Evolutionary conservation across 1,140 invertebrate species (phyloP).

Genomic region (Tetragonula clypearis): DNA sequence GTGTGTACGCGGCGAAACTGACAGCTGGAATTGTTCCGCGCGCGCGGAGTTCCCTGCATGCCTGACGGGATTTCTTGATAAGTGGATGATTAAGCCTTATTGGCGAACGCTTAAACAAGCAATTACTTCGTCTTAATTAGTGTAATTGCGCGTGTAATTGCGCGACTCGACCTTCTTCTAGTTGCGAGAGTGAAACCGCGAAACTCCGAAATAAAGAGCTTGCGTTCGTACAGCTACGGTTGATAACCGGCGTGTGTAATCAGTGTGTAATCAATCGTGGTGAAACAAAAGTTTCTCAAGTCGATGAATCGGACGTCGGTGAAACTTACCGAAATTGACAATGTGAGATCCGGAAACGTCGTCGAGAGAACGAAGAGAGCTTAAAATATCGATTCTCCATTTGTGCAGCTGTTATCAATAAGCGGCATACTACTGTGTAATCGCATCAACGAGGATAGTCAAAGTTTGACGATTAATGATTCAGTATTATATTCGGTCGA

Average conservation of each 20-base stretch:
- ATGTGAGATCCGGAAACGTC: background rate
- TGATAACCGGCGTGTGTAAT: no score
- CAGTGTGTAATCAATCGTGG: no score
- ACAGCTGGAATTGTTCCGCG: slow-evolving; percentile 19
- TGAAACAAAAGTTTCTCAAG: background rate
- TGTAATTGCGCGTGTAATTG: background rate
- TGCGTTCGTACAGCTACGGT: no score
- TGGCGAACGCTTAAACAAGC: slow-evolving; percentile 3
- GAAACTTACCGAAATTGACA: no score
- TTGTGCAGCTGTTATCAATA: background rate
- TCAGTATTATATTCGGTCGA: no score
- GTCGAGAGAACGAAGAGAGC: background rate
- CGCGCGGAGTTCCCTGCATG: background rate
- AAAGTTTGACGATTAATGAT: background rate
- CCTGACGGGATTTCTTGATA: slow-evolving; percentile 4
- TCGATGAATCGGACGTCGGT: no score
- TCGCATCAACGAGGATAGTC: no score
- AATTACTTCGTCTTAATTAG: slow-evolving; percentile 9
- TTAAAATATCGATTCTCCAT: background rate
- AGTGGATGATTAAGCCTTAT: slow-evolving; percentile 20
- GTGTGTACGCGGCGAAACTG: background rate
- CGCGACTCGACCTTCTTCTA: no score
- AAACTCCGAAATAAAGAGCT: no score
- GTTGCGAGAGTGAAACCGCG: no score
- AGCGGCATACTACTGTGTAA: background rate